Evolutionary conservation across 2,797 vertebrate genomes (phyloP).

Genomic region (Melanogrammus aeglefinus): DNA sequence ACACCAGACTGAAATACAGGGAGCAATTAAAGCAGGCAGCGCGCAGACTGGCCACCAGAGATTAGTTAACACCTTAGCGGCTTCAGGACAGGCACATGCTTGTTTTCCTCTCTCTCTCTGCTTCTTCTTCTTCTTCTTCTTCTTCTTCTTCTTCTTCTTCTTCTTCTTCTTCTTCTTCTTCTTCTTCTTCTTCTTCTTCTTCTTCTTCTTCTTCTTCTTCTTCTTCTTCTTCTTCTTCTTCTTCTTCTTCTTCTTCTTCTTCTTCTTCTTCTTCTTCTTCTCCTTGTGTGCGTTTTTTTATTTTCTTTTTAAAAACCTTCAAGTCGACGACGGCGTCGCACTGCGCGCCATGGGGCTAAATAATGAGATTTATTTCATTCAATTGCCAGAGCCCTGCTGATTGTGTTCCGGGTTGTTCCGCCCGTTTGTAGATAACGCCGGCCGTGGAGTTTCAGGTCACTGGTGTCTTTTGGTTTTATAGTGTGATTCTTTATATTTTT

Average conservation of each 20-base stretch:
- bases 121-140: no score
- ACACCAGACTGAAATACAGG: slow-evolving; percentile 88
- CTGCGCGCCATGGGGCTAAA: slow-evolving; percentile 58
- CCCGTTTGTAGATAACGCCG: no score
- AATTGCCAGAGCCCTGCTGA: slow-evolving; percentile 49
- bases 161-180: no score
- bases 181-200: no score
- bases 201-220: no score
- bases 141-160: slow-evolving; percentile 16
- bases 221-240: slow-evolving; percentile 26
- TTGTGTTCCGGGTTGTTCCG: no score
- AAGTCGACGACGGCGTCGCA: no score
- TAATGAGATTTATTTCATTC: slow-evolving; percentile 70
- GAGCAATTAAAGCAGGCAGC: slow-evolving; percentile 90
- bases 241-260: slow-evolving; percentile 51
- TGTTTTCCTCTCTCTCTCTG: slow-evolving; percentile 65
- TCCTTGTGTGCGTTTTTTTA: neutral
- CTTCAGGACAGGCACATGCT: slow-evolving; percentile 81
- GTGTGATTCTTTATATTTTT: slow-evolving; percentile 13
- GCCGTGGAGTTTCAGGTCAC: no score
- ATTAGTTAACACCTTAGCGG: slow-evolving; percentile 86
- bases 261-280: no score
- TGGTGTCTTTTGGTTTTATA: no score
- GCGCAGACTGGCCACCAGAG: slow-evolving; percentile 83
- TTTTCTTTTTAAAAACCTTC: neutral